Evolutionary conservation across 1,140 invertebrate genomes (phyloP).

Genomic region (Pogonomyrmex barbatus): DNA sequence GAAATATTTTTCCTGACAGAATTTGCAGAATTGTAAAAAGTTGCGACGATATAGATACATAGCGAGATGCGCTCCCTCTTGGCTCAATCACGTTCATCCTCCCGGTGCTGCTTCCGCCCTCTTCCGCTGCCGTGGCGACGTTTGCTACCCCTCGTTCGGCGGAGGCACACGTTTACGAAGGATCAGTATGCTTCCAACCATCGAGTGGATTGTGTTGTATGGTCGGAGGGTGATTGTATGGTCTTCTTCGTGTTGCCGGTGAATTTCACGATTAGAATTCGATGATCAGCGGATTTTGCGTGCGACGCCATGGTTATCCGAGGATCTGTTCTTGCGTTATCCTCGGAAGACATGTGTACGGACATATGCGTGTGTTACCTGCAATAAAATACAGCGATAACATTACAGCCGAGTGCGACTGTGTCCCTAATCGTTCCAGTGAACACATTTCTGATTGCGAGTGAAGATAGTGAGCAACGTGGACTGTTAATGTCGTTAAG

Average conservation of each 20-base stretch:
- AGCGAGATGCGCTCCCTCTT: slow-evolving; percentile 50
- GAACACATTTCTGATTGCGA: neutral
- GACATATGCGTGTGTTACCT: neutral
- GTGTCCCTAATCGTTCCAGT: neutral
- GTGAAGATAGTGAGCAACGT: neutral
- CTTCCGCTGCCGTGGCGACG: slow-evolving; percentile 50
- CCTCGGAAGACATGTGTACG: neutral
- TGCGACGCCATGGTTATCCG: neutral
- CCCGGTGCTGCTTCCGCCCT: slow-evolving; percentile 57
- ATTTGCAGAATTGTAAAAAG: neutral
- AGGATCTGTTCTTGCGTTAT: neutral
- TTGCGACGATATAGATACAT: slow-evolving; percentile 4
- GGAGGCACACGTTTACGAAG: slow-evolving; percentile 78
- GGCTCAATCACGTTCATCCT: slow-evolving; percentile 74
- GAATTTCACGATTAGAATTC: neutral
- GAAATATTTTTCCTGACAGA: too few species aligned
- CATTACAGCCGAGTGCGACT: neutral
- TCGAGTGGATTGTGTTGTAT: slow-evolving; percentile 72
- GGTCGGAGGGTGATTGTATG: slow-evolving; percentile 5
- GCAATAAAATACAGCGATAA: neutral
- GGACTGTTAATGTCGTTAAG: neutral
- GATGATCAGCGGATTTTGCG: slow-evolving; percentile 12
- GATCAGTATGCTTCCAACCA: slow-evolving; percentile 80
- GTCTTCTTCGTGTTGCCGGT: neutral
- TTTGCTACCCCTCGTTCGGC: slow-evolving; percentile 54